These are phyloP conservation scores for Capromys pilorides DNA, from an alignment of 2,797 vertebrate genomes.

Conservation along the genomic window DNA sequence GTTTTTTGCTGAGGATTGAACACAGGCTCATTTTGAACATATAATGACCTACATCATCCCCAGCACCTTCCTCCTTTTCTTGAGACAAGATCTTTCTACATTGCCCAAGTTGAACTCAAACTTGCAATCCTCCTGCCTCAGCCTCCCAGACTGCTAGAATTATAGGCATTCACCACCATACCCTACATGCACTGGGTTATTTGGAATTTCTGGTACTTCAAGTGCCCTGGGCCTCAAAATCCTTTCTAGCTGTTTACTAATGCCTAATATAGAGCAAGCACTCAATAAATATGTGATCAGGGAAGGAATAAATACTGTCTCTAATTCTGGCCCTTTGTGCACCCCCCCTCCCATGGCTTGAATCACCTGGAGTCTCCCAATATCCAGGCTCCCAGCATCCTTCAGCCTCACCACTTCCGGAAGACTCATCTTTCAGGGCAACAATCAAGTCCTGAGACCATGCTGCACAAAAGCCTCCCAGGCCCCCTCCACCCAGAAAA, in stretches of 20 bases:
- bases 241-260: background rate
- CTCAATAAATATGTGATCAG: background rate
- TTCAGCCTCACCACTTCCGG: background rate
- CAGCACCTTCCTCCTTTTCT: background rate
- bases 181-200: background rate
- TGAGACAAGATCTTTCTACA: background rate
- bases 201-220: background rate
- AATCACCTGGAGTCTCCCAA: background rate
- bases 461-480: background rate
- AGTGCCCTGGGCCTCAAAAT: background rate
- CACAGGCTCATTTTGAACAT: background rate
- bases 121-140: background rate
- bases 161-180: background rate
- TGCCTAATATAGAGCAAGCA: background rate
- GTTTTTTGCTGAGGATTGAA: background rate
- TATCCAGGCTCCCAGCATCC: background rate
- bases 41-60: background rate
- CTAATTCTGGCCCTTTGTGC: background rate
- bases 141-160: background rate
- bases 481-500: background rate
- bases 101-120: background rate
- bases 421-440: background rate
- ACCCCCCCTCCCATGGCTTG: background rate
- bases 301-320: too few species aligned
- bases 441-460: rapidly evolving